These are phyloP conservation scores for Enteromius fasciolatus DNA, from an alignment of 2,797 vertebrate genomes.

Conservation along the genomic window DNA sequence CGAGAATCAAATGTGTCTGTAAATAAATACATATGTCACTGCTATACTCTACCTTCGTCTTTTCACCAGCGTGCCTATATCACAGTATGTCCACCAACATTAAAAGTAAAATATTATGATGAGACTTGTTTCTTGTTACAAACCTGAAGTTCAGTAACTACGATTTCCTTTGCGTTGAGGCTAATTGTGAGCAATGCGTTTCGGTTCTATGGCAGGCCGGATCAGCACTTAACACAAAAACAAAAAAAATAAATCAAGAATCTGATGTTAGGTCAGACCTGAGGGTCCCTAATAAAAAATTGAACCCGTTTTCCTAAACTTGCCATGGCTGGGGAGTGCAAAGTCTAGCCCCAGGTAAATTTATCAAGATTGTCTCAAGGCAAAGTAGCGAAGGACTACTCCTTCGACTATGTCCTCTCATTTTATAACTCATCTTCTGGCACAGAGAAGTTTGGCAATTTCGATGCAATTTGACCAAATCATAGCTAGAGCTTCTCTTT, in stretches of 20 bases:
- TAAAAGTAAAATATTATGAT: constrained; percentile 32
- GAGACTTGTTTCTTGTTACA: constrained; percentile 1
- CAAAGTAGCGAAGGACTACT: constrained; percentile 66
- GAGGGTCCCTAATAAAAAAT: constrained; percentile 57
- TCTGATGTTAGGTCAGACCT: constrained; percentile 58
- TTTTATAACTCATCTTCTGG: constrained; percentile 65
- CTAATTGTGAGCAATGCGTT: constrained; percentile 29
- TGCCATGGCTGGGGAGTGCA: constrained; percentile 50
- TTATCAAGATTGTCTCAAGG: constrained; percentile 80
- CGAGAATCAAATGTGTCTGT: constrained; percentile 29
- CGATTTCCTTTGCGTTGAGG: constrained; percentile 10
- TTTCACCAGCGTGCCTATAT: constrained; percentile 47
- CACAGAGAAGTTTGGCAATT: constrained; percentile 70
- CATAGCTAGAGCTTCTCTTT: constrained; percentile 51
- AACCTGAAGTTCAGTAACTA: constrained; percentile 17
- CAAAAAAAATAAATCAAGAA: constrained; percentile 45
- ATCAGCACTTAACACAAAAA: constrained; percentile 47
- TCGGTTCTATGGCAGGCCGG: constrained; percentile 44
- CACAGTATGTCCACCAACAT: constrained; percentile 42
- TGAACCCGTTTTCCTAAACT: constrained; percentile 58
- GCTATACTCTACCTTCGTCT: constrained; percentile 26
- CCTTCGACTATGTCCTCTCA: constrained; percentile 10
- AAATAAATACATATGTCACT: constrained; percentile 48
- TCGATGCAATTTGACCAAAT: constrained; percentile 56
- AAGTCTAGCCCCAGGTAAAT: constrained; percentile 48